phyloP scores from a whole-genome alignment of 2,797 vertebrate species.

The Petrocephalus schoutedeni region DNA sequence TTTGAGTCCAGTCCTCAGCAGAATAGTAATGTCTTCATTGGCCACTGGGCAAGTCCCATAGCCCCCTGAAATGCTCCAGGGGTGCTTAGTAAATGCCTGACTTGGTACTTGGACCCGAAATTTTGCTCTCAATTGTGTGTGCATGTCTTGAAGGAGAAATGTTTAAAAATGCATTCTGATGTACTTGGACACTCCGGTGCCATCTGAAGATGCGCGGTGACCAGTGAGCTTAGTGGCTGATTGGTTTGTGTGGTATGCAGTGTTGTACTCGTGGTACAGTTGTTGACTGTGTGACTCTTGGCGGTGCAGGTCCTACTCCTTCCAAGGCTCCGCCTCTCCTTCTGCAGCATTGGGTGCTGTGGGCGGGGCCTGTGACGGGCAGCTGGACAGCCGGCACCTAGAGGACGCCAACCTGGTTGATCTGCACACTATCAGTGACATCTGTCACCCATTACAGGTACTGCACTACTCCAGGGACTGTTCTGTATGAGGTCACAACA shows the following conservation, averaged over 20 bases:
- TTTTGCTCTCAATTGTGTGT: neutral
- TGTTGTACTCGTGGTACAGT: neutral
- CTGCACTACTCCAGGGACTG: neutral
- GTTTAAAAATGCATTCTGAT: neutral
- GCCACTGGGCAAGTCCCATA: neutral
- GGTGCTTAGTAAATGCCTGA: neutral
- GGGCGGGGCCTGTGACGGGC: constrained; percentile 65
- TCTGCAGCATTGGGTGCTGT: constrained; percentile 47
- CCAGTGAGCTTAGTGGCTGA: neutral
- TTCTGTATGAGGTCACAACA: neutral
- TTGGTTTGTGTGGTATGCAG: no score
- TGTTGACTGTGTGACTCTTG: neutral
- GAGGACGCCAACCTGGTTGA: constrained; percentile 75
- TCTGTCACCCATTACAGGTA: constrained; percentile 89
- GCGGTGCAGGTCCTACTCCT: constrained; percentile 77
- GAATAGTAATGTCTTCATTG: neutral
- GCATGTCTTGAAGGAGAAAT: neutral
- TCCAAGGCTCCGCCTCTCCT: constrained; percentile 71
- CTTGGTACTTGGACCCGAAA: neutral
- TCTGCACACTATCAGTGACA: constrained; percentile 63
- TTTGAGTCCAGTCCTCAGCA: neutral
- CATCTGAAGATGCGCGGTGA: neutral
- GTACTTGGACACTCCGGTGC: neutral
- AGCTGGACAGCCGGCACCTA: constrained; percentile 70
- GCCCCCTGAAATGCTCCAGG: neutral